These are phyloP conservation scores for Rotaria macrura DNA, from an alignment of 2,888 invertebrate genomes.

Conservation along the genomic window DNA sequence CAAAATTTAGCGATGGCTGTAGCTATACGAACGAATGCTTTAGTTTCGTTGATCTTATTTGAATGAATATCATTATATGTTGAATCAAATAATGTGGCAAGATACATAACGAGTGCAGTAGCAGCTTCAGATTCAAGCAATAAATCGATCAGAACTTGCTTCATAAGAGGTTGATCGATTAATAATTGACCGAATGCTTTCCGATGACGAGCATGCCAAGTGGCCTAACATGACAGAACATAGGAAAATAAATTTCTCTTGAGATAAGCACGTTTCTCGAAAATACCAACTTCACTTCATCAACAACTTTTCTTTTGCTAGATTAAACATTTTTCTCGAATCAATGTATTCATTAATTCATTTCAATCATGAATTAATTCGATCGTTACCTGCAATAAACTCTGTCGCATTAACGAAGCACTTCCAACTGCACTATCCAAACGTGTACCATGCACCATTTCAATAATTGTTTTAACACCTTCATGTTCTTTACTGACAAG, in stretches of 20 bases:
- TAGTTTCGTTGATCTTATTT: not conserved
- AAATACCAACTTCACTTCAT: not conserved
- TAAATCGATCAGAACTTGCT: not conserved
- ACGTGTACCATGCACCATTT: slow-evolving; percentile 4
- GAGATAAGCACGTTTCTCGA: not conserved
- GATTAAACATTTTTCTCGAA: too few relatives aligned
- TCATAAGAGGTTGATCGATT: not conserved
- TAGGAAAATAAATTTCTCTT: not conserved
- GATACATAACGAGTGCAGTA: not conserved
- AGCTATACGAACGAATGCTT: not conserved
- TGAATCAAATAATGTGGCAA: not conserved
- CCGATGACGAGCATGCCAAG: slow-evolving; percentile 3
- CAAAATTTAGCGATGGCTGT: slow-evolving; percentile 15
- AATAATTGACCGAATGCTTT: slow-evolving; percentile 16
- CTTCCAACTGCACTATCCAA: not conserved
- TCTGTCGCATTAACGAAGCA: not conserved
- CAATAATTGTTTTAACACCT: slow-evolving; percentile 11
- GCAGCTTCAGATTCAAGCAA: slow-evolving; percentile 2
- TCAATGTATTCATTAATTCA: too few relatives aligned
- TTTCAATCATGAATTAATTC: too few relatives aligned
- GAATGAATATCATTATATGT: not conserved
- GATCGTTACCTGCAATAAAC: not conserved
- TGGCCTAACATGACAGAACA: not conserved
- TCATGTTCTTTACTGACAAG: not conserved
- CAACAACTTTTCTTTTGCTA: too few relatives aligned